phyloP scores from a whole-genome alignment of 2,888 invertebrate species.

The Mylabris sibirica region DNA sequence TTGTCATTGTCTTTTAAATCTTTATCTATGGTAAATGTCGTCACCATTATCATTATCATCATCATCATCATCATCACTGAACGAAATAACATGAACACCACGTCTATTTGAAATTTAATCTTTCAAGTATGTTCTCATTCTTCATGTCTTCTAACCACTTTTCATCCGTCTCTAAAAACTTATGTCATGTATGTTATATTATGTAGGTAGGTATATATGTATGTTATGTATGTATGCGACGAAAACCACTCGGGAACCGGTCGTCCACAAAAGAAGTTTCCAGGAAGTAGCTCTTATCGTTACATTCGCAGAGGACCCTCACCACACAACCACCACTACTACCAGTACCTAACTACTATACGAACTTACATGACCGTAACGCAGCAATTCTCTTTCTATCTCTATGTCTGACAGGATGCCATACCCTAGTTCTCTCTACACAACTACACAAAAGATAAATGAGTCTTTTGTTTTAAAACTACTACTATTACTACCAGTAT shows the following conservation, averaged over 20 bases:
- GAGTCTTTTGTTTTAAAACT: conserved; percentile 42
- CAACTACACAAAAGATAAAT: conserved; percentile 42
- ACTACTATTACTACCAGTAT: neutral
- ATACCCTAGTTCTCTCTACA: conserved; percentile 31
- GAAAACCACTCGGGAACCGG: conserved; percentile 47
- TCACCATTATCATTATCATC: neutral
- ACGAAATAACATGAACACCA: neutral
- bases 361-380: conserved; percentile 30
- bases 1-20: neutral
- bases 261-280: conserved; percentile 51
- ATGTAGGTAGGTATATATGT: neutral
- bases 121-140: neutral
- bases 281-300: conserved; percentile 52
- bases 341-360: conserved; percentile 15
- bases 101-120: conserved; percentile 5
- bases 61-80: neutral
- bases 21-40: neutral
- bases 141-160: conserved; percentile 1
- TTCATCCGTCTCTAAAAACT: neutral
- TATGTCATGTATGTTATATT: neutral
- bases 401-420: conserved; percentile 41
- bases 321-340: conserved; percentile 15
- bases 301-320: conserved; percentile 46
- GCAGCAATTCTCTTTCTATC: conserved; percentile 24
- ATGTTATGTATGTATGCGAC: conserved; percentile 18